A percentile compares a stretch with the other conserved stretches of the same genome.
Conservation (phyloP, 1,140 invertebrate genomes). For the silkworm (Bombyx mori) region DNA sequence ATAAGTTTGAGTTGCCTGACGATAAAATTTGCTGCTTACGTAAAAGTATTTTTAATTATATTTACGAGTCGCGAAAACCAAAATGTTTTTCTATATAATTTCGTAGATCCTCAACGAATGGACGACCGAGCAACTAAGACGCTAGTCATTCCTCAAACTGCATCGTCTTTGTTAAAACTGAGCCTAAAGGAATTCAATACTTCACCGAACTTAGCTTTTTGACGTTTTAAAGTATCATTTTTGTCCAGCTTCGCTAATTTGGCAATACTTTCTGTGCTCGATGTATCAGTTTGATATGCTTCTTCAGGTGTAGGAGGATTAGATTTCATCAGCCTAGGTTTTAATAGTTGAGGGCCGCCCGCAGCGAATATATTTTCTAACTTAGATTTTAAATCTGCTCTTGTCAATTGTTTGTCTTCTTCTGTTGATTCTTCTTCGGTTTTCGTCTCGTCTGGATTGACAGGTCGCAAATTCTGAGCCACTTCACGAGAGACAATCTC, state of each 20-base stretch:
- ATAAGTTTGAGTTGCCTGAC: too few species aligned
- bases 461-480: constrained; percentile 30
- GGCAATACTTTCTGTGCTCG: constrained; percentile 45
- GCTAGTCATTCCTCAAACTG: constrained; percentile 21
- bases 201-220: constrained; percentile 52
- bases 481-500: constrained; percentile 34
- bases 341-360: constrained; percentile 43
- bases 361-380: constrained; percentile 51
- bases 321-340: constrained; percentile 46
- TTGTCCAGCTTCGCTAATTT: constrained; percentile 50
- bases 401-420: constrained; percentile 41
- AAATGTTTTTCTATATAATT: too few species aligned
- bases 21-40: too few species aligned
- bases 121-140: too few species aligned
- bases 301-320: constrained; percentile 57
- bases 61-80: too few species aligned
- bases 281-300: constrained; percentile 41
- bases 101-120: too few species aligned
- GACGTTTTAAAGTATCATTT: constrained; percentile 53
- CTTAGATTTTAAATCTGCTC: constrained; percentile 52
- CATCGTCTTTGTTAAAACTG: constrained; percentile 48
- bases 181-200: constrained; percentile 55
- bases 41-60: too few species aligned
- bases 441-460: constrained; percentile 24
- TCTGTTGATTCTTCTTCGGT: constrained; percentile 26